Base-by-base conservation (phyloP, 2,113 vertebrate genomes). In the Phyllopteryx taeniolatus region DNA sequence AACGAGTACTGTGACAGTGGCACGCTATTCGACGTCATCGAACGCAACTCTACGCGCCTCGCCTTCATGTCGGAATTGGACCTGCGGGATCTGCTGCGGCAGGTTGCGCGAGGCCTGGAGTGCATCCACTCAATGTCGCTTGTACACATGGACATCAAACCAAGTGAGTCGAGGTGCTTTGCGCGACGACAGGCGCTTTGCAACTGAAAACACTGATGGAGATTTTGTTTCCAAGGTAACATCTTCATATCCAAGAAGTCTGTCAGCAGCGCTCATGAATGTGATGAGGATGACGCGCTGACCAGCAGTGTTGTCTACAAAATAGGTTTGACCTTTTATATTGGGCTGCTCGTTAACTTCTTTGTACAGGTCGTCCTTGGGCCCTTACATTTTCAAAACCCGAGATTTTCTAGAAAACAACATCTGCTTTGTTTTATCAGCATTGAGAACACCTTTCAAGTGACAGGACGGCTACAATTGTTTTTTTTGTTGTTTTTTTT, bases 61-160 rank as follows among this genome's bases (percentile, higher is more conserved):
- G 89, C 77, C 67, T 96, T 94, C 76, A 94, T 98, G 71, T 90
- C 94, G 5, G 96, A 96, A 87, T 87, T 93, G 76, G 96, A 98
- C 73, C 88, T 98, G 75, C 98, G 98, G 83, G 96, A 97, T 82
- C 87, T 99, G 71, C 91, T 98, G 74, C 89, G 97, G 65, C 98
- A 99, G 77, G 95, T 98, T 78, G 93, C 94, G 27, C 93, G 95
- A 15, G 97, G 98, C 20, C 94, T 99, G 67, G 96, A 94, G 78
- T 98, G 98, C 80, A 96, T 99, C 86, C 98, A 99, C 90, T 96
- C 95, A 0, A 97, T 95, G 76, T 95, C 94, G 33, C 92, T 99
- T 84, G 98, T 98, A 77, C 98, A 99, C 89, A 98, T 99, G 98
- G 98, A 98, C 90, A 98, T 99, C 89, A 99, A 98, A 79, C 97